Base-by-base conservation (phyloP, 2,797 vertebrate genomes). In the Oryzias sinensis region DNA sequence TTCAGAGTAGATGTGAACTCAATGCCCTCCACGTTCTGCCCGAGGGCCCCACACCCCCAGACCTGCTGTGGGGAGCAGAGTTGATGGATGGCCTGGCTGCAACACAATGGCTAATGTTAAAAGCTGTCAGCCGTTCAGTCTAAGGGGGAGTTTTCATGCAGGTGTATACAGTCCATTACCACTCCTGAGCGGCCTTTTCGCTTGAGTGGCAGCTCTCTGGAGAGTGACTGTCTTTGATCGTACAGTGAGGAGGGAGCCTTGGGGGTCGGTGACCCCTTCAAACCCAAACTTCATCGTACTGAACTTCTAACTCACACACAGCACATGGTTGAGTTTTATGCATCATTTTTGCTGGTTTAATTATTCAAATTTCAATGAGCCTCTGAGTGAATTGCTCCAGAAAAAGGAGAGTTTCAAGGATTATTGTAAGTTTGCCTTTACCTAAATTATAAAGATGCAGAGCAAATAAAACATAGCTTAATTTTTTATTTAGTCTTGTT, bases 121-220 rank as follows among this genome's bases (percentile, higher is more conserved):
- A 76, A 87, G 83, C 77, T 85, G 87, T 89, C 85, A 87, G 82
- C 70, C 68, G 59, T 72, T 87, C 75, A 77, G 78, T 68, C 8
- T 3, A 68, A 77, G 77, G 72, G 70, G 76, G 65, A 5, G 63
- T 80, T 85, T 84, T 86, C 86, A 77, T 80, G 84, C 77, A 84
- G 75, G 81, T 70, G 37, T 47, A 61, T 68, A 66, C 64, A 54
- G 80, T 54, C 70, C 59, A 72, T 22, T 52, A 65, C 70, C 55
- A 25, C 17, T 71, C 74, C 68, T 76, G 44, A 57, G 72, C 24
- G 7, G 55, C 55, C 66, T 68, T 77, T 76, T 76, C 49, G 47
- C 67, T 69, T 52, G 58, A 77, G 72, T 79, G 83, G 83, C 68
- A 18, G 74, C 70, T 72, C 84, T 86, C 76, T 65, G 43, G 83